A percentile compares a stretch with the other conserved stretches of the same genome.
phyloP scores from a whole-genome alignment of 2,113 vertebrate species.

The Parotia lawesii region DNA sequence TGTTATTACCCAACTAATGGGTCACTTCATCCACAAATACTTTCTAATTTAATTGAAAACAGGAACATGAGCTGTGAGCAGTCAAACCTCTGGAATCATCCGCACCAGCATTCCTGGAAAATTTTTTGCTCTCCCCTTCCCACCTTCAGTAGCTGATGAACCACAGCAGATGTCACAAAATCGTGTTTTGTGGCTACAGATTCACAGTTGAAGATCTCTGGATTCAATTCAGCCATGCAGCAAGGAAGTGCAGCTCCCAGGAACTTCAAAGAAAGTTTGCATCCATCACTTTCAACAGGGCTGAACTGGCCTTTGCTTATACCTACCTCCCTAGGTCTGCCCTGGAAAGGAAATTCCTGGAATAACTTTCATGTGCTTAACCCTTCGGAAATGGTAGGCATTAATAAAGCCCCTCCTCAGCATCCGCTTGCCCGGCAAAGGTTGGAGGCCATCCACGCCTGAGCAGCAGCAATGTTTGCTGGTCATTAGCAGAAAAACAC shows the following conservation, averaged over 20 bases:
- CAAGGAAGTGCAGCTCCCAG: neutral
- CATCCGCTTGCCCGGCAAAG: constrained; percentile 41
- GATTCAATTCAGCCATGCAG: constrained; percentile 33
- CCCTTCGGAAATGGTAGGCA: constrained; percentile 51
- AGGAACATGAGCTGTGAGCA: neutral
- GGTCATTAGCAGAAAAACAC: neutral
- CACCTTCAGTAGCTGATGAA: constrained; percentile 22
- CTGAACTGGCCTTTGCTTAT: constrained; percentile 20
- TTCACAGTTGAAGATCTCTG: constrained; percentile 1
- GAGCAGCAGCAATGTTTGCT: neutral
- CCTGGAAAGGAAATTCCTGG: constrained; percentile 57
- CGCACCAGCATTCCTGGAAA: neutral
- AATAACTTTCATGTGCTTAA: constrained; percentile 58
- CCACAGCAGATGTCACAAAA: neutral
- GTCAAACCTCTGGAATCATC: neutral
- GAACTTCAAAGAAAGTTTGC: constrained; percentile 34
- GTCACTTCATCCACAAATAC: constrained; percentile 50
- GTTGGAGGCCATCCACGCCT: neutral
- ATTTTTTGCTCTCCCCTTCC: neutral
- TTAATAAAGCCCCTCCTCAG: constrained; percentile 35
- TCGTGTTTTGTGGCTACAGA: neutral
- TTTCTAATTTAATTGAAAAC: constrained; percentile 63
- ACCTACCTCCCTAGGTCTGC: constrained; percentile 46
- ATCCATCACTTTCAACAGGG: constrained; percentile 25
- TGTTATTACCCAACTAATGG: constrained; percentile 57